Evolutionary conservation across 2,113 vertebrate genomes (phyloP).

Genomic region (Cochlearius cochlearius): DNA sequence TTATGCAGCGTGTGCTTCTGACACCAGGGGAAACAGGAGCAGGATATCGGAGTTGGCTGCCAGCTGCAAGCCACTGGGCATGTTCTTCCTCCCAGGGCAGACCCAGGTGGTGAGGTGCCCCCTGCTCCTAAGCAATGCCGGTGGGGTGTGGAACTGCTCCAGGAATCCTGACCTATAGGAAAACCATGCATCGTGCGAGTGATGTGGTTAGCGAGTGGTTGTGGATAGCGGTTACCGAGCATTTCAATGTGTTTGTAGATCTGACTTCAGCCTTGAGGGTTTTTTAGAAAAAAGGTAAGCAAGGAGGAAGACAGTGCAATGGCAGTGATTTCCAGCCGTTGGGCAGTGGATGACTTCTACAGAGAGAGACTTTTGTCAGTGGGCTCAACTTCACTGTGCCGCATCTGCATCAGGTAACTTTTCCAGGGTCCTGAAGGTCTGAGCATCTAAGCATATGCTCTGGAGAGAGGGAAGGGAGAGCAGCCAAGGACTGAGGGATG

Average conservation of each 20-base stretch:
- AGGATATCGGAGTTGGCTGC: background rate
- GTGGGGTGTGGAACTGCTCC: background rate
- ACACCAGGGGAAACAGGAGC: background rate
- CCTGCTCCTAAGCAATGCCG: background rate
- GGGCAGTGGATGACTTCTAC: background rate
- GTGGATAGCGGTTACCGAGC: background rate
- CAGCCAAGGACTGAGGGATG: background rate
- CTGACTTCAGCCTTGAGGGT: background rate
- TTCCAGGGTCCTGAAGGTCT: background rate
- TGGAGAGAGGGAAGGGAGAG: background rate
- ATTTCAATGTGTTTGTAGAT: too few species aligned
- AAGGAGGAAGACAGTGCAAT: background rate
- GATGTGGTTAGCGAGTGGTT: fast-evolving
- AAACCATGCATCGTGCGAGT: fast-evolving
- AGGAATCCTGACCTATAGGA: background rate
- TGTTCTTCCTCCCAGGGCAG: background rate
- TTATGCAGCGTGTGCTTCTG: background rate
- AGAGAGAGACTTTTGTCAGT: background rate
- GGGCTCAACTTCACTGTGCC: background rate
- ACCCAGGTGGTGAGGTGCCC: background rate
- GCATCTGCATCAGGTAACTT: background rate
- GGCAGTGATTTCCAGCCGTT: background rate
- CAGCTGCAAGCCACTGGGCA: background rate
- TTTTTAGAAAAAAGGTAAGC: background rate
- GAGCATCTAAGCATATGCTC: background rate